phyloP scores from a whole-genome alignment of 2,888 invertebrate genomes.

The Aphrophora alni region DNA sequence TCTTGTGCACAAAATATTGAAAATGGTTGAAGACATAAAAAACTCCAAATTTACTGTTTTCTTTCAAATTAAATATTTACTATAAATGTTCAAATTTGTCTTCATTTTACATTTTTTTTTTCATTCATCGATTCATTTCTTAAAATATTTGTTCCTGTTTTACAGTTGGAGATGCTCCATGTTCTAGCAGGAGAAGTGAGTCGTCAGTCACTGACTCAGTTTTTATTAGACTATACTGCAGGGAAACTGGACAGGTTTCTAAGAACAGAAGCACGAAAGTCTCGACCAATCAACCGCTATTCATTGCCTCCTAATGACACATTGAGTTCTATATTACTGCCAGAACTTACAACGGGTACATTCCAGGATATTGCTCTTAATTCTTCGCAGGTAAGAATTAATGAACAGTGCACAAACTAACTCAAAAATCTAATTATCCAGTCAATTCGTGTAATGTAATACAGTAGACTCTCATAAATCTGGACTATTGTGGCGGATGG shows the following conservation, averaged over 20 bases:
- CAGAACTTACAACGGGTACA: conserved; percentile 44
- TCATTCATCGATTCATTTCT: no score
- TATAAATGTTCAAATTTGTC: no score
- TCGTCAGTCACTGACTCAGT: conserved; percentile 43
- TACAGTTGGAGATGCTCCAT: conserved; percentile 40
- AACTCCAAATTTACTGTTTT: no score
- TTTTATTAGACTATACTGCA: conserved; percentile 45
- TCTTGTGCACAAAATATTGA: no score
- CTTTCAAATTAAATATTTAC: no score
- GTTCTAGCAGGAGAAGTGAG: conserved; percentile 39
- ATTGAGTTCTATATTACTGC: not conserved
- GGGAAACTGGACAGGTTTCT: conserved; percentile 44
- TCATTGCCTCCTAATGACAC: not conserved
- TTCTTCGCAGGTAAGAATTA: conserved; percentile 42
- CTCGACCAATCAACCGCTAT: conserved; percentile 24
- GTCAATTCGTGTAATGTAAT: no score
- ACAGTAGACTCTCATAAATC: no score
- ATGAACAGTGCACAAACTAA: no score
- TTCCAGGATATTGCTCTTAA: conserved; percentile 45
- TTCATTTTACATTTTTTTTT: no score
- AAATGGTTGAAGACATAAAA: no score
- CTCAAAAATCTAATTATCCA: no score
- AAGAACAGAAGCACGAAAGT: conserved; percentile 30
- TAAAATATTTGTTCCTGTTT: not conserved
- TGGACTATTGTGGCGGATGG: no score